A percentile compares a stretch with the other conserved stretches of the same genome.
Conservation (phyloP, 2,113 vertebrate genomes). For the Nanorana parkeri region DNA sequence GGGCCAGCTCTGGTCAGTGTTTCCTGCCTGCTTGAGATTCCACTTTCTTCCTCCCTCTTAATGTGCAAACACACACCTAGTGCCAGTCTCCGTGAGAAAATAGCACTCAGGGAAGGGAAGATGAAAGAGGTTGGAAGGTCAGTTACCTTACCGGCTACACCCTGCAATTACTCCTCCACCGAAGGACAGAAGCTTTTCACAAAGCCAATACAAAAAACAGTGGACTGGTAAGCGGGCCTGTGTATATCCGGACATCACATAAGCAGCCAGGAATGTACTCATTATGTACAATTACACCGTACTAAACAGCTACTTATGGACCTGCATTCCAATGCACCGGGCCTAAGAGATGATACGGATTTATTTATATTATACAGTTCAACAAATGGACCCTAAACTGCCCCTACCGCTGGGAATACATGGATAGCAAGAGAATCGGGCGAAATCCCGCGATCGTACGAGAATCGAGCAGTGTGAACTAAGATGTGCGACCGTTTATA, state of each 20-base stretch:
- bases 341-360: background rate
- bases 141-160: slow-evolving; percentile 22
- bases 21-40: slow-evolving; percentile 34
- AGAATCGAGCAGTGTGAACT: too few relatives aligned
- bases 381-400: too few relatives aligned
- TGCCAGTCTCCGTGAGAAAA: slow-evolving; percentile 47
- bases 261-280: background rate
- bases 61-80: slow-evolving; percentile 50
- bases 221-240: background rate
- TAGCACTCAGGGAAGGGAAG: background rate
- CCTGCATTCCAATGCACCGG: background rate
- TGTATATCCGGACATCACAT: background rate
- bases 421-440: too few relatives aligned
- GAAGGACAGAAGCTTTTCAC: background rate
- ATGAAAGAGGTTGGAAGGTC: slow-evolving; percentile 24
- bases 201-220: background rate
- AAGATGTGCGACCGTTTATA: too few relatives aligned
- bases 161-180: background rate
- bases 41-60: slow-evolving; percentile 3
- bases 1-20: slow-evolving; percentile 18
- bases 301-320: background rate
- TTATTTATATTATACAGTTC: background rate
- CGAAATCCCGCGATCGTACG: too few relatives aligned
- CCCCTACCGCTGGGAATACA: background rate
- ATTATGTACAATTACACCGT: background rate